Percentiles rank a stretch among this genome's conserved stretches.
Conservation (phyloP, 1,140 invertebrate species). For the Trissolcus basalis region DNA sequence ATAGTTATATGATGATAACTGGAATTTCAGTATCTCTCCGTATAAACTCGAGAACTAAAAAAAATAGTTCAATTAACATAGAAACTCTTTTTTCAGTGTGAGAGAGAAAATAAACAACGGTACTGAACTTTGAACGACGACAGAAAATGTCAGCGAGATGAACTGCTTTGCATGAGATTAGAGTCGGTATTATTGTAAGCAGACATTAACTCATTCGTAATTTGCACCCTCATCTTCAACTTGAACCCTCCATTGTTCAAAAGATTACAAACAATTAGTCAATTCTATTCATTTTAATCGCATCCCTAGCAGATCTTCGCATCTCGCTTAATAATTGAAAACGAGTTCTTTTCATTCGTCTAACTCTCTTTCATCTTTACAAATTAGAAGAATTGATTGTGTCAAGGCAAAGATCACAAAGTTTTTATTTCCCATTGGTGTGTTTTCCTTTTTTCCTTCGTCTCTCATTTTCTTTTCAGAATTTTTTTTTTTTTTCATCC, state of each 20-base stretch:
- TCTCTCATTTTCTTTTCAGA: slow-evolving; percentile 5
- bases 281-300: slow-evolving; percentile 63
- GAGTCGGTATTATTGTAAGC: slow-evolving; percentile 71
- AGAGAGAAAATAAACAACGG: too few relatives aligned
- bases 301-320: slow-evolving; percentile 39
- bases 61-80: too few relatives aligned
- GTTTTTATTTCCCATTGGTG: slow-evolving; percentile 6
- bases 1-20: too few relatives aligned
- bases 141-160: slow-evolving; percentile 1
- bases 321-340: slow-evolving; percentile 48
- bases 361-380: slow-evolving; percentile 36
- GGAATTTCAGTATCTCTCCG: too few relatives aligned
- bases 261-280: slow-evolving; percentile 61
- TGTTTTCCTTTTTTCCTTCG: slow-evolving; percentile 9
- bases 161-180: slow-evolving; percentile 69
- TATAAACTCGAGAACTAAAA: too few relatives aligned
- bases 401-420: slow-evolving; percentile 12
- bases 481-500: not conserved
- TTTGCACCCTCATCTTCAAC: slow-evolving; percentile 60
- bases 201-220: slow-evolving; percentile 68
- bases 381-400: slow-evolving; percentile 30
- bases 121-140: too few relatives aligned
- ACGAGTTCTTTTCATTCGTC: slow-evolving; percentile 17
- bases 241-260: slow-evolving; percentile 39
- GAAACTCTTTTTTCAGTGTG: too few relatives aligned